Evolutionary conservation across 2,113 vertebrate species (phyloP).

Genomic region (Abramis brama): DNA sequence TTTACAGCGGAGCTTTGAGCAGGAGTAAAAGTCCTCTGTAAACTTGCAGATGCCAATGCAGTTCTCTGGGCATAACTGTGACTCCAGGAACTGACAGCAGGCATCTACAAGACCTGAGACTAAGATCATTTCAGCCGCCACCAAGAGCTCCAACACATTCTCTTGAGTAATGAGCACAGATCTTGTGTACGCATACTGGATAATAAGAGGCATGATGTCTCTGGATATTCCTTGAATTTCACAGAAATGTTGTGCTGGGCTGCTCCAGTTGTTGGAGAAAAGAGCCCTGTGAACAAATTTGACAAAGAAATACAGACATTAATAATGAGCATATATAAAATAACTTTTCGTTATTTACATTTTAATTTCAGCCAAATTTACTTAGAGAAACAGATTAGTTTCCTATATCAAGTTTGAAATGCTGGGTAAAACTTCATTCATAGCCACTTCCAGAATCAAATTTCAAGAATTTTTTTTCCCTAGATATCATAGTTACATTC

Average conservation of each 20-base stretch:
- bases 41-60: too few species aligned
- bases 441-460: too few species aligned
- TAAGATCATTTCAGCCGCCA: constrained; percentile 78
- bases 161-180: constrained; percentile 70
- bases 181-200: constrained; percentile 80
- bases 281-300: constrained; percentile 28
- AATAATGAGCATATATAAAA: constrained; percentile 56
- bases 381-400: background rate
- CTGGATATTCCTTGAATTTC: constrained; percentile 75
- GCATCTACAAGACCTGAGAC: constrained; percentile 70
- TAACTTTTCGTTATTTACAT: background rate
- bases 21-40: too few species aligned
- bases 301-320: constrained; percentile 59
- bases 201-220: constrained; percentile 79
- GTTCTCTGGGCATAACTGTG: background rate
- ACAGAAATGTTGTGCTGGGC: constrained; percentile 73
- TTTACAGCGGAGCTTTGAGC: too few species aligned
- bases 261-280: constrained; percentile 66
- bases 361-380: background rate
- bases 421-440: too few species aligned
- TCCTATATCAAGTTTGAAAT: too few species aligned
- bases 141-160: constrained; percentile 74
- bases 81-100: constrained; percentile 78
- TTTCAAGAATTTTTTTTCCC: background rate
- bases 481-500: too few species aligned